phyloP scores from a whole-genome alignment of 2,797 vertebrate species.

The Meriones psammophilus region DNA sequence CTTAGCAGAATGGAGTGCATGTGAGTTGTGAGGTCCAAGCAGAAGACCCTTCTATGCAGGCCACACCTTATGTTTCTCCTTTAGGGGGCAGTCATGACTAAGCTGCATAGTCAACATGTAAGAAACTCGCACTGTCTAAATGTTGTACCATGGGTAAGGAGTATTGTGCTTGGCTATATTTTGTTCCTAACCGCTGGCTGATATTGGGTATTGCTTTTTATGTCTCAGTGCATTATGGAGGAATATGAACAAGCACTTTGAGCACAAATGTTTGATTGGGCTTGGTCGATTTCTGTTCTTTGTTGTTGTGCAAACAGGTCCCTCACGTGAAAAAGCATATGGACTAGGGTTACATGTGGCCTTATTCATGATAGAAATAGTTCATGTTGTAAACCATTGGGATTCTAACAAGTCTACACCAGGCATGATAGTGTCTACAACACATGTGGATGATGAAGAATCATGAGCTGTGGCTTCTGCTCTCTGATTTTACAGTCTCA shows the following conservation, averaged over 20 bases:
- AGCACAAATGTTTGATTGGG: not conserved
- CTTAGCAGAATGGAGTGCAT: rapidly evolving
- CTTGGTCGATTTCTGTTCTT: not conserved
- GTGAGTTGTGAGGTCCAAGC: rapidly evolving
- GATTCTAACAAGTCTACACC: not conserved
- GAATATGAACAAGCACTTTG: not conserved
- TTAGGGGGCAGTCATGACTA: not conserved
- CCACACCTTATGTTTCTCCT: rapidly evolving
- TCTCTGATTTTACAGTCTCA: not conserved
- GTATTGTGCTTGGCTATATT: not conserved
- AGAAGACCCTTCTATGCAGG: not conserved
- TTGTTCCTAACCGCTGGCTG: not conserved
- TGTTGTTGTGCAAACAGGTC: not conserved
- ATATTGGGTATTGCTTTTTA: not conserved
- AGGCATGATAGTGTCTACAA: not conserved
- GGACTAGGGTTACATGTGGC: not conserved
- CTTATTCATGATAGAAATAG: not conserved
- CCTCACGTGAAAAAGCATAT: not conserved
- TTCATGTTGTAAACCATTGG: not conserved
- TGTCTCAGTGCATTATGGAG: not conserved
- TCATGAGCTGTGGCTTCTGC: not conserved
- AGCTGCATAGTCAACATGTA: not conserved
- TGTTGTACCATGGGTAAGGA: rapidly evolving
- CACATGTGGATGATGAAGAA: not conserved
- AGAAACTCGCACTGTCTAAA: not conserved